Percentiles rank a stretch among this genome's conserved stretches.
These are phyloP conservation scores for Heterochromis multidens DNA, from an alignment of 2,113 vertebrate genomes.

Conservation along the genomic window DNA sequence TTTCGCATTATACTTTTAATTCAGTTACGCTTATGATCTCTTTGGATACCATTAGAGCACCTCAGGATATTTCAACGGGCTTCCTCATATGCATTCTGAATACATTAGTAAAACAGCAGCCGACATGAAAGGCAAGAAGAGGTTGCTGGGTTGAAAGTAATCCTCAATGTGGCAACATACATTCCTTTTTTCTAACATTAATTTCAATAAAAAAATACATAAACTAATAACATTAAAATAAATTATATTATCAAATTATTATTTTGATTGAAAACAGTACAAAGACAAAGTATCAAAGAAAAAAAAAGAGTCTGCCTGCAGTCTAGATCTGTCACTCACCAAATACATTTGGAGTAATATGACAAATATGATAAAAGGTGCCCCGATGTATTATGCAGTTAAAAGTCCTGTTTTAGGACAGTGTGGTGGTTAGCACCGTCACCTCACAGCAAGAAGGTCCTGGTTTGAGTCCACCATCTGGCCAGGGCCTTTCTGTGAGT, in stretches of 20 bases:
- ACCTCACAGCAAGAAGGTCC: neutral
- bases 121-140: conserved; percentile 18
- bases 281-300: neutral
- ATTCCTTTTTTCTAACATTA: neutral
- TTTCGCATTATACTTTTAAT: conserved; percentile 28
- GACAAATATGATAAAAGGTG: neutral
- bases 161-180: conserved; percentile 7
- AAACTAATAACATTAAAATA: neutral
- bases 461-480: neutral
- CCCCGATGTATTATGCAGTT: neutral
- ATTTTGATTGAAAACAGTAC: neutral
- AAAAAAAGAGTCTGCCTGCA: too few species aligned
- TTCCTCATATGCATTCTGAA: neutral
- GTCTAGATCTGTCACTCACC: neutral
- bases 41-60: conserved; percentile 10
- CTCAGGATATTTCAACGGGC: neutral
- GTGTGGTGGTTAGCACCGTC: neutral
- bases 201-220: neutral
- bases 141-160: neutral
- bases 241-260: neutral
- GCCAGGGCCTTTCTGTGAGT: too few species aligned
- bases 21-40: neutral
- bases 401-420: neutral
- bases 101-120: neutral
- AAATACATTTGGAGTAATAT: neutral